Evolutionary conservation across 2,113 vertebrate genomes (phyloP).

Genomic region (Barbus barbus): DNA sequence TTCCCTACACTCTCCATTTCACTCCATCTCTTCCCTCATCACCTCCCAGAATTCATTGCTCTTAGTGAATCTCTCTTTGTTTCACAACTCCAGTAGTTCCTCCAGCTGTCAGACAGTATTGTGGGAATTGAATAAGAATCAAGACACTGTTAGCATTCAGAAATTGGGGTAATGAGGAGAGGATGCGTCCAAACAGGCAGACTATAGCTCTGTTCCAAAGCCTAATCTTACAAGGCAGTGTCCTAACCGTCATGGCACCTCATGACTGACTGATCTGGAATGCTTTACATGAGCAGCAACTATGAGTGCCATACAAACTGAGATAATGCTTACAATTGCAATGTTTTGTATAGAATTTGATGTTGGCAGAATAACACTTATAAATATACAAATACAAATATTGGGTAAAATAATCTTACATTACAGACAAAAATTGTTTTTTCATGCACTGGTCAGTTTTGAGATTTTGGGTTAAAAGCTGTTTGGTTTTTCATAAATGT

Average conservation of each 20-base stretch:
- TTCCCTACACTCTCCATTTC: conserved; percentile 33
- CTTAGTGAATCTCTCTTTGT: conserved; percentile 29
- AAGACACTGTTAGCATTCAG: conserved; percentile 3
- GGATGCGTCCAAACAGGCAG: neutral
- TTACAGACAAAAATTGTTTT: neutral
- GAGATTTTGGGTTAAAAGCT: too few species aligned
- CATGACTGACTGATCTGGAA: too few species aligned
- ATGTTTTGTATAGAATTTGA: neutral
- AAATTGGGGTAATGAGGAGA: neutral
- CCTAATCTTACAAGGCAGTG: neutral
- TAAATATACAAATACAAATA: neutral
- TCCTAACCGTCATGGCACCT: neutral
- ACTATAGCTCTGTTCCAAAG: neutral
- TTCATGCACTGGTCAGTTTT: too few species aligned
- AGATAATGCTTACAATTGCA: neutral
- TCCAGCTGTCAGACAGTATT: conserved; percentile 15
- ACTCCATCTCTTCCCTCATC: conserved; percentile 20
- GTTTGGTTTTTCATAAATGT: too few species aligned
- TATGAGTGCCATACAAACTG: neutral
- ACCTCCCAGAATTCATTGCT: conserved; percentile 27
- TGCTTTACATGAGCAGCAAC: neutral
- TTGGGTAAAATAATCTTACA: neutral
- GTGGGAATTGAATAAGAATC: conserved; percentile 18
- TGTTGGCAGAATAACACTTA: neutral
- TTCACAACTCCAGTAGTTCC: conserved; percentile 14